Evolutionary conservation across 2,797 vertebrate genomes (phyloP).

Genomic region (Nannoperca obscura): DNA sequence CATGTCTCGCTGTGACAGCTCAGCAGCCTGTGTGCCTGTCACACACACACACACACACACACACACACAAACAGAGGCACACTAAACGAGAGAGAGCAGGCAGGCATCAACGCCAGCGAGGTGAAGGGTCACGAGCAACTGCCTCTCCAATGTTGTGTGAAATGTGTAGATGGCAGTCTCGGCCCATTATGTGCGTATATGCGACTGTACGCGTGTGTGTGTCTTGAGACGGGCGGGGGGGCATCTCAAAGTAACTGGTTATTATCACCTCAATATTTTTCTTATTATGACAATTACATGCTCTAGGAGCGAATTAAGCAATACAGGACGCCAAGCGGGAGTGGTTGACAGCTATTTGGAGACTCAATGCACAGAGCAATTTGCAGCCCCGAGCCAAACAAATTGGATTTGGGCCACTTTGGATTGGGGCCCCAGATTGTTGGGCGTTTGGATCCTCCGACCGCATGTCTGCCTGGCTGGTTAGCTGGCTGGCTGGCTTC

Average conservation of each 20-base stretch:
- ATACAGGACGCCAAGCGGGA: slow-evolving; percentile 87
- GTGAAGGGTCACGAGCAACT: slow-evolving; percentile 82
- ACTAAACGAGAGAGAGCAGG: slow-evolving; percentile 57
- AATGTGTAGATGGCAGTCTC: slow-evolving; percentile 76
- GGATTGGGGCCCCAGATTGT: slow-evolving; percentile 86
- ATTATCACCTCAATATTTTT: slow-evolving; percentile 91
- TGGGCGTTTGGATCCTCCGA: slow-evolving; percentile 81
- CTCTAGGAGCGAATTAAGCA: slow-evolving; percentile 88
- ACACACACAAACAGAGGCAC: slow-evolving; percentile 53
- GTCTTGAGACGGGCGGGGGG: slow-evolving; percentile 61
- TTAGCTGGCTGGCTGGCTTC: slow-evolving; percentile 63
- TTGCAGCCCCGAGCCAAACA: slow-evolving; percentile 88
- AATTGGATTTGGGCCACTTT: slow-evolving; percentile 91
- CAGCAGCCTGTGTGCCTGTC: slow-evolving; percentile 67
- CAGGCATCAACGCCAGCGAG: slow-evolving; percentile 70
- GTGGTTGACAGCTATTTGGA: slow-evolving; percentile 90
- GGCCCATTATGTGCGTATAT: slow-evolving; percentile 66
- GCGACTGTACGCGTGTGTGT: slow-evolving; percentile 31
- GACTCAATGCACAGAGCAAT: slow-evolving; percentile 90
- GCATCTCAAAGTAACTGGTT: slow-evolving; percentile 86
- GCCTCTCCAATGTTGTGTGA: slow-evolving; percentile 83
- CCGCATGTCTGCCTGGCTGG: slow-evolving; percentile 67
- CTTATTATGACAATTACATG: slow-evolving; percentile 92
- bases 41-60: slow-evolving; percentile 49
- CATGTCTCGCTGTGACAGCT: slow-evolving; percentile 78